Percentiles rank a stretch among this genome's conserved stretches.
These are phyloP conservation scores for Oscheius sp. DNA, from an alignment of 2,888 invertebrate genomes.

Conservation along the genomic window DNA sequence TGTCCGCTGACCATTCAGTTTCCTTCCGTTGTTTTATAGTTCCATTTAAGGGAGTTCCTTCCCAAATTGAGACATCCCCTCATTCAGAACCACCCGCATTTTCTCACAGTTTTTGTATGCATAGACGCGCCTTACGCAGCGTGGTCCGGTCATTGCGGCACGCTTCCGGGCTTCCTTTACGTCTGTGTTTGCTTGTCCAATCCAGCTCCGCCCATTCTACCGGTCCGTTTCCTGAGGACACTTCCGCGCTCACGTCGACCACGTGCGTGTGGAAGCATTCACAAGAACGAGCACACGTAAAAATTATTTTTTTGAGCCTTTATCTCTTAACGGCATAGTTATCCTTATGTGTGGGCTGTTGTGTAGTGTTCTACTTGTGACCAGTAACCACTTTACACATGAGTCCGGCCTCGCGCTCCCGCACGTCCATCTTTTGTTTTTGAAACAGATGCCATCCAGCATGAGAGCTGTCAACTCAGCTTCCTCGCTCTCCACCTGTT, in stretches of 20 bases:
- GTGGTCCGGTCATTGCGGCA: conserved; percentile 29
- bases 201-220: conserved; percentile 31
- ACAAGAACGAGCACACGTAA: background rate
- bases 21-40: conserved; percentile 4
- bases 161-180: conserved; percentile 30
- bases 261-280: conserved; percentile 1
- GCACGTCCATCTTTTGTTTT: conserved; percentile 31
- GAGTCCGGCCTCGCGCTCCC: conserved; percentile 24
- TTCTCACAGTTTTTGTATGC: conserved; percentile 4
- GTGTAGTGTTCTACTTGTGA: conserved; percentile 31
- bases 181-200: conserved; percentile 32
- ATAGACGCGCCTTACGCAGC: conserved; percentile 19
- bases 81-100: conserved; percentile 14
- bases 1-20: conserved; percentile 10
- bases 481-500: conserved; percentile 20
- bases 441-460: conserved; percentile 31
- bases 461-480: conserved; percentile 28
- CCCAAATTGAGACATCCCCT: background rate
- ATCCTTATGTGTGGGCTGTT: conserved; percentile 26
- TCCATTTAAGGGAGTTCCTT: background rate
- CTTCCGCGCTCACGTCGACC: conserved; percentile 25
- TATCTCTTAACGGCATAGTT: background rate
- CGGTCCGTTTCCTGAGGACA: conserved; percentile 31
- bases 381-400: conserved; percentile 33
- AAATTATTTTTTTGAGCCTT: background rate